These are phyloP conservation scores for Aselliscus stoliczkanus DNA, from an alignment of 2,797 vertebrate species.

Conservation along the genomic window DNA sequence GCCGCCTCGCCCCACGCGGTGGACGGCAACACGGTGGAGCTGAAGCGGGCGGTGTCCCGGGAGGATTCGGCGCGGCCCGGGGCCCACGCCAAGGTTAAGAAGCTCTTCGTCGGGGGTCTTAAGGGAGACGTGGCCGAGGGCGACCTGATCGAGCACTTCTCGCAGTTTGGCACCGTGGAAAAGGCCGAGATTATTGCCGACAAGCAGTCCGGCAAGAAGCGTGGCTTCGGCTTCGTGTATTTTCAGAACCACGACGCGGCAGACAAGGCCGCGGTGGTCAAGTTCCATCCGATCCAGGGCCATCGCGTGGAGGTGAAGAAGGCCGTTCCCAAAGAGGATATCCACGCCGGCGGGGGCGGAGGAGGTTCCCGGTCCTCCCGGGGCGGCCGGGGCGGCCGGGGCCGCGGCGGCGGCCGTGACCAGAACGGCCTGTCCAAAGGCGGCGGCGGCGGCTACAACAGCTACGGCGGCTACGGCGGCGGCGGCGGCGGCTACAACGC, in stretches of 20 bases:
- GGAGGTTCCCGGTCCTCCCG: slow-evolving; percentile 82
- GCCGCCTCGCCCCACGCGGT: slow-evolving; percentile 94
- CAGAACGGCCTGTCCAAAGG: slow-evolving; percentile 87
- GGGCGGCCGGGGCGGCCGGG: slow-evolving; percentile 86
- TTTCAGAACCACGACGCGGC: slow-evolving; percentile 95
- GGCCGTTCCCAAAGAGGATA: slow-evolving; percentile 95
- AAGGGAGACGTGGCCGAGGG: slow-evolving; percentile 93
- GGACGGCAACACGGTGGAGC: slow-evolving; percentile 94
- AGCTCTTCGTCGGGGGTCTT: slow-evolving; percentile 94
- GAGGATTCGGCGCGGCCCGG: slow-evolving; percentile 96
- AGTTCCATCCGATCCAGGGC: slow-evolving; percentile 95
- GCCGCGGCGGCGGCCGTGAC: slow-evolving; percentile 82
- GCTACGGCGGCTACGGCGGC: slow-evolving; percentile 88
- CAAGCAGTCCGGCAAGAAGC: slow-evolving; percentile 95
- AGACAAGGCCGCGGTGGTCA: slow-evolving; percentile 95
- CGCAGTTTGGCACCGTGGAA: slow-evolving; percentile 93
- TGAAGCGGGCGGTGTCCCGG: slow-evolving; percentile 96
- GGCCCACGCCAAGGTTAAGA: slow-evolving; percentile 97
- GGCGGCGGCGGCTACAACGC: slow-evolving; percentile 84
- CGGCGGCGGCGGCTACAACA: slow-evolving; percentile 86
- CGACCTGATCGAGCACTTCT: slow-evolving; percentile 90
- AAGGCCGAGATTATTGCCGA: slow-evolving; percentile 97
- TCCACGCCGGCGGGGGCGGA: slow-evolving; percentile 88
- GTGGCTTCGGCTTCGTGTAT: slow-evolving; percentile 97
- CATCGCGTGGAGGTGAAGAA: slow-evolving; percentile 99